A percentile compares a stretch with the other conserved stretches of the same genome.
Evolutionary conservation across 2,888 invertebrate species (phyloP).

Genomic region (Rapana venosa): DNA sequence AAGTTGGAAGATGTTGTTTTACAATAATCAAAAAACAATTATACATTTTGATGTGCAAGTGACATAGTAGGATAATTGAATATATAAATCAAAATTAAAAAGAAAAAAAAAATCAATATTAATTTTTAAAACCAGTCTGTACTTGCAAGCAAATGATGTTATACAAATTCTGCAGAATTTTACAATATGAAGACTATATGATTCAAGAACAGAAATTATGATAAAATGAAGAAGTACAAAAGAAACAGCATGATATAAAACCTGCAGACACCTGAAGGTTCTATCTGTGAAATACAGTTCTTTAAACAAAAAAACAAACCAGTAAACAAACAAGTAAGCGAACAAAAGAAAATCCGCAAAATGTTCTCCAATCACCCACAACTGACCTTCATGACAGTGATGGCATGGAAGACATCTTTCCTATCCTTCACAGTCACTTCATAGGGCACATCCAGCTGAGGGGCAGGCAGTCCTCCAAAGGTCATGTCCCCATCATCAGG

Average conservation of each 20-base stretch:
- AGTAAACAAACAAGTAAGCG: no score
- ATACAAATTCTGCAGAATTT: constrained; percentile 41
- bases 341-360: no score
- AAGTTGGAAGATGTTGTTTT: background rate
- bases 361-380: no score
- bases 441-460: constrained; percentile 86
- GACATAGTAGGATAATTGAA: background rate
- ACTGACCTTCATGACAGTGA: constrained; percentile 93
- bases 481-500: constrained; percentile 78
- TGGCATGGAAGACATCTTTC: constrained; percentile 92
- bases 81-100: background rate
- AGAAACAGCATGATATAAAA: no score
- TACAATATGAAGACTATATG: no score
- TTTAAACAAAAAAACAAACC: no score
- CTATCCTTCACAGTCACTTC: constrained; percentile 92
- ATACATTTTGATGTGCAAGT: no score
- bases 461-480: constrained; percentile 84
- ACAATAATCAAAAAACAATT: background rate
- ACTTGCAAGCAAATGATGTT: background rate
- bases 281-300: no score
- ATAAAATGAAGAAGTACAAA: no score
- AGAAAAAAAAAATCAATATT: background rate
- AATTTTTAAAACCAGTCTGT: background rate
- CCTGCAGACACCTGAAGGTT: no score
- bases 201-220: no score